phyloP scores from a whole-genome alignment of 2,113 vertebrate species.

The Phyllopteryx taeniolatus region DNA sequence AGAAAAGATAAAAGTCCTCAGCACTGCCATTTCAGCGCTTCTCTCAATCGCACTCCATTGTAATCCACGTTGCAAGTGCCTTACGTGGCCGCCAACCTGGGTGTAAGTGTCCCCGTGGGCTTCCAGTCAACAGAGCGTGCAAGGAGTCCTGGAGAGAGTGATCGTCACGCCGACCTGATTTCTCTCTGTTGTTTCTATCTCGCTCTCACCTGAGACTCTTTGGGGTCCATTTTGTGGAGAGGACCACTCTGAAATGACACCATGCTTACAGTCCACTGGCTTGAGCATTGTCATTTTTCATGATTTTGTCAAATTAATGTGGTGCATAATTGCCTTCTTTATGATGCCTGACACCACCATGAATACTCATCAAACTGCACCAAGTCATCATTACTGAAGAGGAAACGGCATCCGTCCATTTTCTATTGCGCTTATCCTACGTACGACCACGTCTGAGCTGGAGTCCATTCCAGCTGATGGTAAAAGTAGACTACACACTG shows the following conservation, averaged over 20 bases:
- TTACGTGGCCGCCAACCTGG: conserved; percentile 17
- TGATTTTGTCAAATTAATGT: conserved; percentile 31
- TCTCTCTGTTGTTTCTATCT: conserved; percentile 26
- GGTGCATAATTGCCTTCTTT: conserved; percentile 42
- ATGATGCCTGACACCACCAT: conserved; percentile 21
- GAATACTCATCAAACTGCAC: conserved; percentile 30
- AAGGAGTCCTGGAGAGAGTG: conserved; percentile 47
- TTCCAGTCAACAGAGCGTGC: conserved; percentile 36
- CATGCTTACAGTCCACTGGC: conserved; percentile 7
- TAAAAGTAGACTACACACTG: background rate
- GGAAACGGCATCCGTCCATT: background rate
- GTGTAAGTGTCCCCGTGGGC: conserved; percentile 48
- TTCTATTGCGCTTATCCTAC: background rate
- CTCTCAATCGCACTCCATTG: background rate
- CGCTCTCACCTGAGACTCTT: conserved; percentile 45
- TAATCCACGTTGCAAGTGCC: conserved; percentile 24
- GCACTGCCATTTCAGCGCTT: background rate
- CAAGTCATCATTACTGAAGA: background rate
- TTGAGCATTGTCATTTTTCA: background rate
- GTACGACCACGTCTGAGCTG: conserved; percentile 10
- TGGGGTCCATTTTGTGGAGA: conserved; percentile 22
- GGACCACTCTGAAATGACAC: conserved; percentile 17
- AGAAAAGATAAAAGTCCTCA: background rate
- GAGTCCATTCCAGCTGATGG: background rate
- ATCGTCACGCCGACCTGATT: conserved; percentile 56